Evolutionary conservation across 2,797 vertebrate species (phyloP).

Genomic region (Halcyon badia): DNA sequence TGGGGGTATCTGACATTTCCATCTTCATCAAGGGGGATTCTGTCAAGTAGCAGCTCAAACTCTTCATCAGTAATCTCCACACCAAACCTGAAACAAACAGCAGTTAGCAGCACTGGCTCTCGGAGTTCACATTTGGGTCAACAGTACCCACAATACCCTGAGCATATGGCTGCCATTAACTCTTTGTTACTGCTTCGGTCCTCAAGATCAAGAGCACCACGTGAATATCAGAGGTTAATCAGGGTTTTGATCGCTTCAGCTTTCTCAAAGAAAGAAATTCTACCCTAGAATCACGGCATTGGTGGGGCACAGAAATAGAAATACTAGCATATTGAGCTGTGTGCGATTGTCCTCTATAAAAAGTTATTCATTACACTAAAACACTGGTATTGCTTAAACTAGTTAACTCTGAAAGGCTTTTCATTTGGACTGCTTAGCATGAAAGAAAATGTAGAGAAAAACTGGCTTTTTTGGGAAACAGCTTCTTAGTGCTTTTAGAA

Average conservation of each 20-base stretch:
- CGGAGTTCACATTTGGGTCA: constrained; percentile 85
- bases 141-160: constrained; percentile 83
- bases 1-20: constrained; percentile 82
- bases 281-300: constrained; percentile 79
- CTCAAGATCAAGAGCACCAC: constrained; percentile 83
- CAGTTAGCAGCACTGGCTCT: constrained; percentile 79
- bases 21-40: constrained; percentile 84
- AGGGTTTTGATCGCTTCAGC: constrained; percentile 88
- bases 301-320: constrained; percentile 79
- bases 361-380: constrained; percentile 88
- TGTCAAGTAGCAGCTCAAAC: constrained; percentile 90
- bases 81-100: constrained; percentile 83
- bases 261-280: constrained; percentile 90
- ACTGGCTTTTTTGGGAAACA: constrained; percentile 71
- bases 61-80: constrained; percentile 89
- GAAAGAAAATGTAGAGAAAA: constrained; percentile 81
- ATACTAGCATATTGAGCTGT: constrained; percentile 77
- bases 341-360: constrained; percentile 80
- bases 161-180: constrained; percentile 95
- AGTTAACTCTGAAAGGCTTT: constrained; percentile 86
- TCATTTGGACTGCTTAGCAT: constrained; percentile 80
- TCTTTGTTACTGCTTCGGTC: constrained; percentile 87
- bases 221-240: constrained; percentile 94
- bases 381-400: constrained; percentile 86
- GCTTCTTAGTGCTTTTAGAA: constrained; percentile 79